These are phyloP conservation scores for Vireo altiloquus DNA, from an alignment of 2,113 vertebrate species.

Conservation along the genomic window DNA sequence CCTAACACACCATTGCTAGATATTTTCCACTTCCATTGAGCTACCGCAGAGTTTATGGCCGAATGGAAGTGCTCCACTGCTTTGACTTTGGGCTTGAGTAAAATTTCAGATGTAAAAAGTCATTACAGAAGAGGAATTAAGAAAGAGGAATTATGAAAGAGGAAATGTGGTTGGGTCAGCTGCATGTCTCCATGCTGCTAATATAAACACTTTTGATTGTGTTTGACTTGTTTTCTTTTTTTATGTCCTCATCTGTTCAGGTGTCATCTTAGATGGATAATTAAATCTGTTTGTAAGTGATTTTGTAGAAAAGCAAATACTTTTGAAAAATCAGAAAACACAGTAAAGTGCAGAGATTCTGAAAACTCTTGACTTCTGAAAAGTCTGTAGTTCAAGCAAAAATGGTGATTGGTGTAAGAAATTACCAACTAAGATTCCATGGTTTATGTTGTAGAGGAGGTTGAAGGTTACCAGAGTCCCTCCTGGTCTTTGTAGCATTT, in stretches of 20 bases:
- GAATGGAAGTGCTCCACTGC: background rate
- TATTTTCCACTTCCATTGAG: background rate
- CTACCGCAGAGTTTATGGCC: background rate
- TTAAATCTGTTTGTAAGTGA: background rate
- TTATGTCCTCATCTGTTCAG: background rate
- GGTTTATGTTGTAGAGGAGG: background rate
- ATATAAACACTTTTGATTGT: background rate
- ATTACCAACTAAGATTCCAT: background rate
- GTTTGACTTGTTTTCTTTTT: background rate
- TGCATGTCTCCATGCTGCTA: background rate
- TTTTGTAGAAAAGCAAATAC: background rate
- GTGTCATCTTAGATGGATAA: background rate
- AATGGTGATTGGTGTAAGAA: background rate
- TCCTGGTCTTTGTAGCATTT: background rate
- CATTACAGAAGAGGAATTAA: background rate
- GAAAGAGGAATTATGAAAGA: background rate
- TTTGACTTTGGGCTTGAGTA: background rate
- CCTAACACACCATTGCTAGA: accelerated
- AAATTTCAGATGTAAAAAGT: background rate
- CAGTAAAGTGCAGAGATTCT: background rate
- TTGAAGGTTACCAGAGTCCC: background rate
- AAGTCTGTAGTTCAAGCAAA: background rate
- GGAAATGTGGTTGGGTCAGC: background rate
- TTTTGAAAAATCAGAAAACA: background rate
- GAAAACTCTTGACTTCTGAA: background rate